A percentile compares a stretch with the other conserved stretches of the same genome.
phyloP scores from a whole-genome alignment of 2,888 invertebrate genomes.

The Drosophila ezoana region DNA sequence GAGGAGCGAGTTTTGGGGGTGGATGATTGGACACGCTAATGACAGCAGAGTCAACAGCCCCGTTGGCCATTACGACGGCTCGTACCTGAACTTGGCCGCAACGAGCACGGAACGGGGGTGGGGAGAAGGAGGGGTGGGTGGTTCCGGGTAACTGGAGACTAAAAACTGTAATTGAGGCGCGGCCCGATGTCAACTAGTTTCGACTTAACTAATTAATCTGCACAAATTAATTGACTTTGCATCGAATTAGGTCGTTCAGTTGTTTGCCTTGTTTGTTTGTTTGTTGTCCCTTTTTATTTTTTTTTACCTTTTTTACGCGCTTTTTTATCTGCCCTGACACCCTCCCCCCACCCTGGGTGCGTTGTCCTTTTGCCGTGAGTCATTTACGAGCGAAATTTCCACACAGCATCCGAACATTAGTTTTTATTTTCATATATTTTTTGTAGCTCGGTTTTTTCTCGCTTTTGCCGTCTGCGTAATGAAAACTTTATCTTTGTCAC shows the following conservation, averaged over 20 bases:
- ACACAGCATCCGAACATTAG: conserved; percentile 60
- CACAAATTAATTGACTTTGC: conserved; percentile 74
- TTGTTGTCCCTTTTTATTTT: conserved; percentile 8
- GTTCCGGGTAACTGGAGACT: conserved; percentile 57
- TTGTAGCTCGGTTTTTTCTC: conserved; percentile 2
- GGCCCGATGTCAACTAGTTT: conserved; percentile 69
- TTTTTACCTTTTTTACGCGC: conserved; percentile 13
- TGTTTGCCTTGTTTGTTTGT: conserved; percentile 53
- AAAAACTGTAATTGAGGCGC: conserved; percentile 58
- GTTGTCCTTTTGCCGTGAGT: conserved; percentile 56
- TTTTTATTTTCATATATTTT: conserved; percentile 34
- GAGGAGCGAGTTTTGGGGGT: conserved; percentile 41
- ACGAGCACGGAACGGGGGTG: not conserved
- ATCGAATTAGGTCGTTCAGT: conserved; percentile 72
- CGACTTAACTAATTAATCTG: conserved; percentile 74
- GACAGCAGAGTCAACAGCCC: conserved; percentile 67
- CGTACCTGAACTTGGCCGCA: conserved; percentile 69
- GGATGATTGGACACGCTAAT: conserved; percentile 64
- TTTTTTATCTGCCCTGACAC: not conserved
- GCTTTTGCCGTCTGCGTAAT: conserved; percentile 63
- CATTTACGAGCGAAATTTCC: conserved; percentile 39
- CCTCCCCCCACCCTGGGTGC: conserved; percentile 2
- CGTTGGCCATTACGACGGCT: conserved; percentile 39
- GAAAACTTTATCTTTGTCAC: conserved; percentile 78
- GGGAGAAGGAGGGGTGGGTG: not conserved